These are phyloP conservation scores for Nestor notabilis DNA, from an alignment of 2,113 vertebrate genomes.

Conservation along the genomic window DNA sequence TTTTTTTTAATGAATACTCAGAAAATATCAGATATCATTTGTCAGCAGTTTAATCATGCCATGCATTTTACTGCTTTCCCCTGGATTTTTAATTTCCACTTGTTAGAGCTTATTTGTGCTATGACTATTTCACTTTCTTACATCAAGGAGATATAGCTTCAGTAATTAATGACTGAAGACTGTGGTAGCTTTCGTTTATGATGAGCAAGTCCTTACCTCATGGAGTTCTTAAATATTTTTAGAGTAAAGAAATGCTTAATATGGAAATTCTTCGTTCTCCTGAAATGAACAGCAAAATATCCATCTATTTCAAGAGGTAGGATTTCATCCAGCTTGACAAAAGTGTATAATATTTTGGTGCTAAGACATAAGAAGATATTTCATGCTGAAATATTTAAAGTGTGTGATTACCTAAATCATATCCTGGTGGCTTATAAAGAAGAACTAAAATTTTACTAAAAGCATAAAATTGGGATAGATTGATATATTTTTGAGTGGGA, in stretches of 20 bases:
- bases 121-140: not conserved
- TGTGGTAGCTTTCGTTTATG: not conserved
- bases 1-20: not conserved
- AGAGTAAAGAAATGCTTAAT: not conserved
- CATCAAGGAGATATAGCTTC: not conserved
- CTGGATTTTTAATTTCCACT: not conserved
- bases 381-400: not conserved
- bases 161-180: not conserved
- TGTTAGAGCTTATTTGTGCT: not conserved
- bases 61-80: not conserved
- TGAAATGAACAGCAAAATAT: not conserved
- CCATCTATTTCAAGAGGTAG: not conserved
- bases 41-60: not conserved
- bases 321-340: not conserved
- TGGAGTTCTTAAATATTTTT: not conserved
- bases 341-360: not conserved
- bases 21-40: not conserved
- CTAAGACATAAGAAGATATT: not conserved
- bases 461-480: not conserved
- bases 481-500: not conserved
- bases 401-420: not conserved
- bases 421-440: not conserved
- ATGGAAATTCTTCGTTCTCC: not conserved
- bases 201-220: not conserved
- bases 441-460: not conserved